Evolutionary conservation across 2,797 vertebrate genomes (phyloP).

Genomic region (Melanotaenia pygmaea): DNA sequence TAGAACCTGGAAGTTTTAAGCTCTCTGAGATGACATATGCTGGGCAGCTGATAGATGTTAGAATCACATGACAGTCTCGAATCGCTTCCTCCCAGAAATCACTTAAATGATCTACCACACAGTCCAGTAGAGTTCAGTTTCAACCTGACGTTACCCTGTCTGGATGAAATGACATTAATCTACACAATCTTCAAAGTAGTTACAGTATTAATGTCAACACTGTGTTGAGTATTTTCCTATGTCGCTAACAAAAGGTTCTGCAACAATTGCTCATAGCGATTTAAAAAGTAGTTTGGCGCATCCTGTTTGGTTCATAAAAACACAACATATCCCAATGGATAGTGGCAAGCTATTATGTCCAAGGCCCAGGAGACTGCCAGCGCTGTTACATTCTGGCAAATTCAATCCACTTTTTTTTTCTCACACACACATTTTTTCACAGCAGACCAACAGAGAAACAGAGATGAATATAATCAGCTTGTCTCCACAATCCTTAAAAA

Average conservation of each 20-base stretch:
- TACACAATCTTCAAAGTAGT: constrained; percentile 5
- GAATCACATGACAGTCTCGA: constrained; percentile 8
- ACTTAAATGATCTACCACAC: neutral
- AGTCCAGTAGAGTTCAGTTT: constrained; percentile 17
- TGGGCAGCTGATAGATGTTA: constrained; percentile 7
- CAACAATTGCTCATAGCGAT: constrained; percentile 23
- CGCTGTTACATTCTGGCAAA: constrained; percentile 54
- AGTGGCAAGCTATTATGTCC: constrained; percentile 46
- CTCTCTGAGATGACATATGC: neutral
- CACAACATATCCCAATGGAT: constrained; percentile 26
- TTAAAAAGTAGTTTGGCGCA: constrained; percentile 33
- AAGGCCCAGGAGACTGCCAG: constrained; percentile 34
- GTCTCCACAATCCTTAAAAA: constrained; percentile 39
- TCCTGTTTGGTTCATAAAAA: constrained; percentile 39
- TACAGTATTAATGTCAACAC: constrained; percentile 13
- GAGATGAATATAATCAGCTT: constrained; percentile 45
- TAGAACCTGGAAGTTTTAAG: constrained; percentile 1
- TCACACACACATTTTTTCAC: constrained; percentile 42
- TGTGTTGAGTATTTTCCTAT: constrained; percentile 13
- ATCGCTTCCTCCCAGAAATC: neutral
- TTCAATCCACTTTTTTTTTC: constrained; percentile 46
- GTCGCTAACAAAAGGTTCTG: constrained; percentile 24
- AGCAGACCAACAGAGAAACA: constrained; percentile 34
- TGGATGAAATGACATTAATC: constrained; percentile 34
- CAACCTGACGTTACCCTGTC: constrained; percentile 6